Base-by-base conservation (phyloP, 2,888 invertebrate species). In the Diarsia mendica region DNA sequence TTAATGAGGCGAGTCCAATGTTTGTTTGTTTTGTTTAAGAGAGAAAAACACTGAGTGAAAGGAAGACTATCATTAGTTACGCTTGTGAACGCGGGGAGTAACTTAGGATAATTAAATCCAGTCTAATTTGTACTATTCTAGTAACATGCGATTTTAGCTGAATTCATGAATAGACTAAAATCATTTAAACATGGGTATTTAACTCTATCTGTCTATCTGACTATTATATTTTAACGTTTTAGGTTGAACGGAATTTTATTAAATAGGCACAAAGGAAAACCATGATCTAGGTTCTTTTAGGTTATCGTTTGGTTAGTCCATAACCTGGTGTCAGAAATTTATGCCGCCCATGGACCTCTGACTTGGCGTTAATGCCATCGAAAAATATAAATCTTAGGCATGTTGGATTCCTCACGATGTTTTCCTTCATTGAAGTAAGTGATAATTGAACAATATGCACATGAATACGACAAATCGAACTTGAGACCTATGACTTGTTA, bases 1-100 rank as follows among this genome's bases (percentile, higher is more conserved):
- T 85, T 85, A 83, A 84, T 83, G 83, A 81, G 82, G 67, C 77
- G 72, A 39, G 51, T 61, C 70, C 49, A 63, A 71, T 84, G 76
- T 76, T 80, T 74, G 67, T 75, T 80, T 79, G 80, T 72, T 80
- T 82, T 80, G 63, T 72, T 79, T 67, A 51, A 55, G 23, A 61
- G 69, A 72, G 51, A 51, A 55, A 58, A 67, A 65, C 44, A 13
- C 61, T 60, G 63, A 74, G 46, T 39, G 67, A 61, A 79, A 23
- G 64, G 28, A 33, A 49, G 53, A 75, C 63, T 61, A 69, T 67
- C 58, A 75, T 76, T 80, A 80, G 67, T 33, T 44, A 61, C 68
- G 79, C 33, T 69, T 53, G n/a, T 63, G 33, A 23, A 53, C 53
- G 13, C 49, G 46, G 33, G n/a, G 63, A 55, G 61, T 64, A 15